Base-by-base conservation (phyloP, 2,888 invertebrate species). In the Sceliomorpha sp. region DNA sequence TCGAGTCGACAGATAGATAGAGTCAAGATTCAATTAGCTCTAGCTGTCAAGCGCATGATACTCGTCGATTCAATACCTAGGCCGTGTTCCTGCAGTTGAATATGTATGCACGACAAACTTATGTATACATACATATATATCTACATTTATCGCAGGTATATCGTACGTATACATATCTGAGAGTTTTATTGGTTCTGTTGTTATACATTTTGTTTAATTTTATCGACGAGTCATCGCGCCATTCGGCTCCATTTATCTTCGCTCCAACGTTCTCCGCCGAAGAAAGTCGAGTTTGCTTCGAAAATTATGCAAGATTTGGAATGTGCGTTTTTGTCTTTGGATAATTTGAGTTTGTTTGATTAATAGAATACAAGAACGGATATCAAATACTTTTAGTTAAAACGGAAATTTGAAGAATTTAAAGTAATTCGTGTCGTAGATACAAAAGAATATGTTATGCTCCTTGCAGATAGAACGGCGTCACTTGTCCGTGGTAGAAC, bases 11-110 rank as follows among this genome's bases (percentile, higher is more conserved):
- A 80, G 81, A 84, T 81, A 83, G 83, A 84, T 84, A 84, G 85
- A 85, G 83, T 85, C 85, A 84, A 85, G 84, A 85, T 85, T 85
- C 85, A 85, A 85, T 85, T 85, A 85, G 83, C 82, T 84, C 83
- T 81, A 82, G 85, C 85, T 85, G 85, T 85, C 85, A 85, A 77
- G 78, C 82, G 85, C 85, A 85, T 84, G 85, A 85, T 84, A 85
- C 84, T 85, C 82, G 79, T 84, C 83, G 81, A 82, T 85, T 83
- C 85, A 84, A 83, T 82, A 82, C 79, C 81, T 71, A 67, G 59
- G 29, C 63, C 45, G 45, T 39, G 17, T 50, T 60, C 40, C 55
- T 70, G 67, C 40, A 64, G 70, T 60, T 72, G 69, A 72, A 70
- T 70, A 62, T 70, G 72, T 72, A 62, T 63, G 70, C 63, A 44